Base-by-base conservation (phyloP, 1,140 invertebrate genomes). In the Bombus sibiricus region DNA sequence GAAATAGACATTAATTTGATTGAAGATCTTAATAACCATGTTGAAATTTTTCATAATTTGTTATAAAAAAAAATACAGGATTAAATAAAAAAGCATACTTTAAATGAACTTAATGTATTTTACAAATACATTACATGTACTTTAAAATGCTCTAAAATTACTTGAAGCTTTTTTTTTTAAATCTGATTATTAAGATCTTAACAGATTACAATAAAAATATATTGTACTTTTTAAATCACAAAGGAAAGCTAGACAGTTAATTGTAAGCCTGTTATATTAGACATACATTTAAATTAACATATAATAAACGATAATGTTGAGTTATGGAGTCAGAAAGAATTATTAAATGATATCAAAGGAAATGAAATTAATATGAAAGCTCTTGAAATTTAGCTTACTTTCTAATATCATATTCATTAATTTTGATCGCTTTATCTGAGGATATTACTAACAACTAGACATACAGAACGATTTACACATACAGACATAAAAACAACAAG, bases 161-260 rank as follows among this genome's bases (percentile, higher is more conserved):
- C 4, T 28, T 22, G 3, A 1, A 32, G 5, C 25, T 39, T 25
- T 2, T 32, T n/a, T 75, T 75, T 43, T 6, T 39, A 18, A 3
- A 53, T 83, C 64, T 9, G 34, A 84, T 80, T 77, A 77, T 69
- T 79, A 43, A 85, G 76, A 72, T 59, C 53, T 39, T 13, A 25
- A n/a, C n/a, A 62, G 32, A 53, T n/a, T 72, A 80, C 10, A 32
- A 71, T 57, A 47, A 76, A 28, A 28, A 1, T 76, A 37, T 41
- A 77, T 71, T 84, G 74, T 78, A 84, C 75, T 84, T n/a, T 57
- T 74, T 85, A 25, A 66, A 81, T 81, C 84, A 85, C 84, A 85
- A 80, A 66, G n/a, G 37, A 53, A 34, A 68, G 12, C 34, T 72
- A 18, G 2, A 28, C 18, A 71, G 12, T 22, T 83, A 78, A 53